A percentile compares a stretch with the other conserved stretches of the same genome.
Conservation (phyloP, 2,797 vertebrate species). For the Channa striata region DNA sequence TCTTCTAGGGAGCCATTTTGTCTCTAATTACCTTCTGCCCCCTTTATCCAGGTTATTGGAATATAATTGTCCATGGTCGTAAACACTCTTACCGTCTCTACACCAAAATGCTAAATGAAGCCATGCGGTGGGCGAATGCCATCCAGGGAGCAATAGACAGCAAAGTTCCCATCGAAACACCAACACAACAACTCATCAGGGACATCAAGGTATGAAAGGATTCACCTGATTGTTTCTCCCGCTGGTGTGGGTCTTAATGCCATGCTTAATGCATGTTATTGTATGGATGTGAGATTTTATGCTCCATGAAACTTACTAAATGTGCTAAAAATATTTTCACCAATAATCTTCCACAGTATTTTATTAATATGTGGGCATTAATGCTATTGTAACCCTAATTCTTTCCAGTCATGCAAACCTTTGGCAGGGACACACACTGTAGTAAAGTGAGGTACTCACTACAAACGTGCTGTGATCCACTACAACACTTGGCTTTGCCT, state of each 20-base stretch:
- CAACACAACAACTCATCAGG: conserved; percentile 93
- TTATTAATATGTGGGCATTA: conserved; percentile 17
- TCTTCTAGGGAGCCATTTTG: neutral
- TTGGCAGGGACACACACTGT: conserved; percentile 73
- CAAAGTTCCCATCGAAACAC: conserved; percentile 94
- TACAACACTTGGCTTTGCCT: neutral
- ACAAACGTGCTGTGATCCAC: conserved; percentile 69
- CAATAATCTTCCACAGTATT: neutral
- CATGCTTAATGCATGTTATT: neutral
- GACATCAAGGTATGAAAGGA: conserved; percentile 90
- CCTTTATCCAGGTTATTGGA: conserved; percentile 89
- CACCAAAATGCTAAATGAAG: conserved; percentile 93
- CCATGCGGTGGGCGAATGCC: conserved; percentile 93
- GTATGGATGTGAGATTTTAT: neutral
- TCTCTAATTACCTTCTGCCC: neutral
- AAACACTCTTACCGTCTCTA: conserved; percentile 94
- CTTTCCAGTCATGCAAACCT: conserved; percentile 75
- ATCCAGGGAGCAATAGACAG: conserved; percentile 93
- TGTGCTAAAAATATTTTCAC: neutral
- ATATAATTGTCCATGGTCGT: conserved; percentile 91
- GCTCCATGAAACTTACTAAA: neutral
- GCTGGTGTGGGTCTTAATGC: conserved; percentile 1
- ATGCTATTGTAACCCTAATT: conserved; percentile 44
- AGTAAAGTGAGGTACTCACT: conserved; percentile 83
- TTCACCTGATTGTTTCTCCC: neutral